These are phyloP conservation scores for Tylochromis polylepis DNA, from an alignment of 2,113 vertebrate genomes.

Conservation along the genomic window DNA sequence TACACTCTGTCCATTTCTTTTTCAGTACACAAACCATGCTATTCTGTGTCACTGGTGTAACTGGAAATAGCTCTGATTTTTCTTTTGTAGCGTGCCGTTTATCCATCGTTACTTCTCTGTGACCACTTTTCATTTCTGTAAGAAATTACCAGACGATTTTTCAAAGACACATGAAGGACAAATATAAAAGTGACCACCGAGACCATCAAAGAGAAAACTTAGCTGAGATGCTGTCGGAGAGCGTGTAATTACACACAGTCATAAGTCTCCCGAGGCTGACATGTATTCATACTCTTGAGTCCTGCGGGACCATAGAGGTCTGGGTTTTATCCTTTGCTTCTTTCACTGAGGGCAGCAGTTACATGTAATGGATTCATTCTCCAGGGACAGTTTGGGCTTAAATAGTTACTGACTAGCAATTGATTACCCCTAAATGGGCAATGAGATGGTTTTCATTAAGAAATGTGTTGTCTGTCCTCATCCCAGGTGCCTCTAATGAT, in stretches of 20 bases:
- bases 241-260: constrained; percentile 37
- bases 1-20: not conserved
- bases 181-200: constrained; percentile 19
- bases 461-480: not conserved
- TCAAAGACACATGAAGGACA: constrained; percentile 5
- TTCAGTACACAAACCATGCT: not conserved
- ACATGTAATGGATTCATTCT: constrained; percentile 6
- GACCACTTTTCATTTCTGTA: not conserved
- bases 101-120: not conserved
- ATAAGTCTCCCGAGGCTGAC: constrained; percentile 26
- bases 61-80: not conserved
- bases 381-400: not conserved
- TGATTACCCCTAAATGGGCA: not conserved
- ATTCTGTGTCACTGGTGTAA: not conserved
- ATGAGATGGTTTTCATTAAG: not conserved
- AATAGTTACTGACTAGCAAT: not conserved
- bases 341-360: not conserved
- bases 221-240: not conserved
- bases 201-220: constrained; percentile 38
- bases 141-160: not conserved
- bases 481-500: not conserved
- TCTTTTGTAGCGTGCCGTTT: not conserved
- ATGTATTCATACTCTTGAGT: not conserved
- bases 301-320: not conserved
- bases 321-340: not conserved